These are phyloP conservation scores for Drosophila nigricruria DNA, from an alignment of 2,888 invertebrate genomes.

Conservation along the genomic window DNA sequence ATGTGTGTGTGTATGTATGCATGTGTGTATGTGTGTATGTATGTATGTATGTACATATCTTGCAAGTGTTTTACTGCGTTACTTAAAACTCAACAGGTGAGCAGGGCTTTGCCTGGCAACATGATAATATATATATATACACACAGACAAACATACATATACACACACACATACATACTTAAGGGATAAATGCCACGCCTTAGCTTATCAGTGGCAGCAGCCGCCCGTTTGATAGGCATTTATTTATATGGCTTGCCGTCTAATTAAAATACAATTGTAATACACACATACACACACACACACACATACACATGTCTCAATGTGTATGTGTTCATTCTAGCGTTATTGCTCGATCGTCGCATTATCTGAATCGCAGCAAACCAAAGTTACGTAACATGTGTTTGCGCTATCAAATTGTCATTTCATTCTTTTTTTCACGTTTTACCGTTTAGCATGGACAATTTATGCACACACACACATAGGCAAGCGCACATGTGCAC, in stretches of 20 bases:
- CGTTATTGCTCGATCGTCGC: slow-evolving; percentile 42
- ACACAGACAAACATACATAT: background rate
- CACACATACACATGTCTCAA: background rate
- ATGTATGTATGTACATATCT: slow-evolving; percentile 9
- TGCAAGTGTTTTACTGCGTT: slow-evolving; percentile 33
- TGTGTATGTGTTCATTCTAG: slow-evolving; percentile 2
- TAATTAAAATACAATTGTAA: slow-evolving; percentile 31
- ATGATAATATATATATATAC: slow-evolving; percentile 39
- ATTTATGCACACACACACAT: slow-evolving; percentile 14
- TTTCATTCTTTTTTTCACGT: slow-evolving; percentile 10
- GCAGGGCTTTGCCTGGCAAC: slow-evolving; percentile 40
- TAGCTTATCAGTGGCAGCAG: slow-evolving; percentile 55
- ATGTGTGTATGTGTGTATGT: background rate
- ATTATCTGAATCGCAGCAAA: slow-evolving; percentile 43
- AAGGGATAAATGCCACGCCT: slow-evolving; percentile 54
- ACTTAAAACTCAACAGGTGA: slow-evolving; percentile 38
- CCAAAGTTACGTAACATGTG: slow-evolving; percentile 54
- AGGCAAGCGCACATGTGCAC: background rate
- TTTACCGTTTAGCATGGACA: slow-evolving; percentile 17
- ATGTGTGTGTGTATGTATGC: background rate
- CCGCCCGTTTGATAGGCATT: slow-evolving; percentile 23
- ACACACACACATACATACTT: background rate
- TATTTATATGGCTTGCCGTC: slow-evolving; percentile 33
- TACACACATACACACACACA: background rate
- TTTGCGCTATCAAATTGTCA: slow-evolving; percentile 20